Percentiles rank a stretch among this genome's conserved stretches.
phyloP scores from a whole-genome alignment of 2,888 invertebrate genomes.

The Drosophila tanythrix region DNA sequence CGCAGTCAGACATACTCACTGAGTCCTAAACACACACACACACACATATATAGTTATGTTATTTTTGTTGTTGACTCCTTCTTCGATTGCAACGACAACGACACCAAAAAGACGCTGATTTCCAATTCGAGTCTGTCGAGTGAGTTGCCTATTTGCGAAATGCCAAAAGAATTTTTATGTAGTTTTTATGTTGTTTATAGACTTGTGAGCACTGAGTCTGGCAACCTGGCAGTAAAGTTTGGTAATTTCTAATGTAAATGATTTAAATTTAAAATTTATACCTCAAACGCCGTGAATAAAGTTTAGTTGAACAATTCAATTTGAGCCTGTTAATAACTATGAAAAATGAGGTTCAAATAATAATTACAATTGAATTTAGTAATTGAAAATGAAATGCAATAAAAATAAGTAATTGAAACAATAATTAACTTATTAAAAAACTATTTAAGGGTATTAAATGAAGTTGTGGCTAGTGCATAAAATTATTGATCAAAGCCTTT shows the following conservation, averaged over 20 bases:
- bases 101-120: slow-evolving; percentile 34
- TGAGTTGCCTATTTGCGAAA: slow-evolving; percentile 56
- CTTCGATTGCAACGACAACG: slow-evolving; percentile 56
- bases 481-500: not conserved
- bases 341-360: too few species aligned
- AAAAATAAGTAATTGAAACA: rapidly evolving
- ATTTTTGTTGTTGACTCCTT: slow-evolving; percentile 33
- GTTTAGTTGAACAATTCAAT: not conserved
- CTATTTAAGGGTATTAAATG: not conserved
- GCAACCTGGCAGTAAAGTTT: slow-evolving; percentile 28
- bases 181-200: slow-evolving; percentile 50
- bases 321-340: too few species aligned
- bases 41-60: slow-evolving; percentile 3
- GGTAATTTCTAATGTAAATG: not conserved
- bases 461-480: not conserved
- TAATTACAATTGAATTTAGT: too few species aligned
- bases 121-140: slow-evolving; percentile 47
- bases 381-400: not conserved
- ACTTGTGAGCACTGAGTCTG: slow-evolving; percentile 14
- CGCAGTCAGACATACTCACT: slow-evolving; percentile 76
- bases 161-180: slow-evolving; percentile 55
- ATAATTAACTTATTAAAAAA: not conserved
- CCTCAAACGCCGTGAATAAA: not conserved
- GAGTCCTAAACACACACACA: slow-evolving; percentile 32
- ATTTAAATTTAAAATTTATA: not conserved